Evolutionary conservation across 2,888 invertebrate genomes (phyloP).

Genomic region (Bruchidius siliquastri): DNA sequence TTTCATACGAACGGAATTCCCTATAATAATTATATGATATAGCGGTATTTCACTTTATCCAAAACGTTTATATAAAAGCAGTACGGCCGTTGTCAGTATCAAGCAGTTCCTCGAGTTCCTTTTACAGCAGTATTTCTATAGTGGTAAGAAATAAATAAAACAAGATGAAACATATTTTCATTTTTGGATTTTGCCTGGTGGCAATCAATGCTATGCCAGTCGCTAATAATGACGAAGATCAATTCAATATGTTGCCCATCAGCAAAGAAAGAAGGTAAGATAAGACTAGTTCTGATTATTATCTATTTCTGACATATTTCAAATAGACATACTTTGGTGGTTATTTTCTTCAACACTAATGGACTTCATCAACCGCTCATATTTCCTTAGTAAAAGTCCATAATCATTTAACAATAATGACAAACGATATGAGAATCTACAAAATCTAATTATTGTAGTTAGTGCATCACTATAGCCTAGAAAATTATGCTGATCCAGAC

Average conservation of each 20-base stretch:
- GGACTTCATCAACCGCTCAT: too few relatives aligned
- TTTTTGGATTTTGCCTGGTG: conserved; percentile 11
- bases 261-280: conserved; percentile 18
- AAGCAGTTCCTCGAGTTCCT: background rate
- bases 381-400: too few relatives aligned
- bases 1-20: background rate
- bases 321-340: too few relatives aligned
- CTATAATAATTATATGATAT: background rate
- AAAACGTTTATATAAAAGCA: background rate
- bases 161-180: conserved; percentile 18
- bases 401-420: too few relatives aligned
- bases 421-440: too few relatives aligned
- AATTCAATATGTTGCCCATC: conserved; percentile 15
- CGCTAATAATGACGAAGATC: conserved; percentile 19
- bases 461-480: too few relatives aligned
- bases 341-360: too few relatives aligned
- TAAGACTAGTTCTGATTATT: background rate
- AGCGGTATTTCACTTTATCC: background rate
- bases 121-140: background rate
- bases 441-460: too few relatives aligned
- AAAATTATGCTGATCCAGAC: too few relatives aligned
- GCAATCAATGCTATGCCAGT: conserved; percentile 15
- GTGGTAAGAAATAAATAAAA: background rate
- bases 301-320: too few relatives aligned
- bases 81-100: background rate